Percentiles rank a stretch among this genome's conserved stretches.
phyloP scores from a whole-genome alignment of 2,888 invertebrate genomes.

The Rhagophthalmus giganteus region DNA sequence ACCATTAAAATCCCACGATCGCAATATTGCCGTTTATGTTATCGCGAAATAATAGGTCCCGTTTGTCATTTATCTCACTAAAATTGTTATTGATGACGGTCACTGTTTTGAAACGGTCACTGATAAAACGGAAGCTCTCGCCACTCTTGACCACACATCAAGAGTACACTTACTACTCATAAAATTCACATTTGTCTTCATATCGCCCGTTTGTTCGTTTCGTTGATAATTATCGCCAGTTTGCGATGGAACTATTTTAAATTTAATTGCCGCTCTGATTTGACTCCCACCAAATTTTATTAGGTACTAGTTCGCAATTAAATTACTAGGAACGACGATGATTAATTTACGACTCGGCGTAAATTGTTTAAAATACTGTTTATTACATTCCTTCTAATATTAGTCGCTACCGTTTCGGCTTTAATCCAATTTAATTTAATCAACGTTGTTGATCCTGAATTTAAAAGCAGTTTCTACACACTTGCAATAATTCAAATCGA shows the following conservation, averaged over 20 bases:
- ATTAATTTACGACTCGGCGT: constrained; percentile 1
- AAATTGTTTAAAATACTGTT: too few species aligned
- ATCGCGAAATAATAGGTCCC: constrained; percentile 7
- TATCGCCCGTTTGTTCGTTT: neutral
- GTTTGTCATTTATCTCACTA: constrained; percentile 5
- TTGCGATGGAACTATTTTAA: constrained; percentile 12
- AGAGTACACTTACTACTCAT: constrained; percentile 14
- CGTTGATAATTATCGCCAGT: constrained; percentile 2
- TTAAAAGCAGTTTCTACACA: too few species aligned
- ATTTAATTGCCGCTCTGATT: constrained; percentile 19
- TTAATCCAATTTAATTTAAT: neutral
- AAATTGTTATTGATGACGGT: constrained; percentile 7
- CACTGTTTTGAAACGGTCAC: constrained; percentile 12
- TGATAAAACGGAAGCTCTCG: constrained; percentile 16
- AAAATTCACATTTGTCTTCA: constrained; percentile 22
- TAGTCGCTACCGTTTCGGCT: neutral
- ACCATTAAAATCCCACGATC: neutral
- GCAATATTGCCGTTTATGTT: constrained; percentile 8
- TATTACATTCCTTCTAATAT: neutral
- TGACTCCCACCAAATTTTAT: constrained; percentile 5
- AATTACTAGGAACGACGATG: constrained; percentile 6
- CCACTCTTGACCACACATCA: constrained; percentile 24
- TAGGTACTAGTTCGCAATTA: constrained; percentile 5
- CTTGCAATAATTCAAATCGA: too few species aligned
- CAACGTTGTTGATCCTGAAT: too few species aligned